Conservation (phyloP, 2,797 vertebrate genomes). For the Anguilla anguilla region DNA sequence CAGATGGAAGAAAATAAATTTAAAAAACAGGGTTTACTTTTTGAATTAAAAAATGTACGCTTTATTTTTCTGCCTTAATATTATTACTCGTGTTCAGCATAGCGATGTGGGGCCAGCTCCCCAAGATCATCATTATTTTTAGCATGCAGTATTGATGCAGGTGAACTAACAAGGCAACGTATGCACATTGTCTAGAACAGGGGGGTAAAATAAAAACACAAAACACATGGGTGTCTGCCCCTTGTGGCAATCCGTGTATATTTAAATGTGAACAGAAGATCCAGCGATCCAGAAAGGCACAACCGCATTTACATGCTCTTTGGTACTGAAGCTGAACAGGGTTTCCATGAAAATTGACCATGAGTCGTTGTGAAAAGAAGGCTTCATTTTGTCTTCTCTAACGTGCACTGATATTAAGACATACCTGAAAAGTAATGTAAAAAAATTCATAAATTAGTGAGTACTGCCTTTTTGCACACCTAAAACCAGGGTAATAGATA, state of each 20-base stretch:
- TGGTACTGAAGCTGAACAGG: neutral
- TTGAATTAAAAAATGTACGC: neutral
- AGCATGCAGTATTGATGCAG: constrained; percentile 17
- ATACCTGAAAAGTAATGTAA: neutral
- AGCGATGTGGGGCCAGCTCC: neutral
- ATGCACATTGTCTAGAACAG: neutral
- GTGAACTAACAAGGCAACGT: neutral
- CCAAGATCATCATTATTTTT: constrained; percentile 6
- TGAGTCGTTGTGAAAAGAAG: neutral
- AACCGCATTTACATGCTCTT: neutral
- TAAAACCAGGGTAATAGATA: neutral
- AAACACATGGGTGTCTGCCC: neutral
- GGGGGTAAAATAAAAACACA: neutral
- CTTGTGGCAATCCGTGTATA: neutral
- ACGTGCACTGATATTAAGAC: neutral
- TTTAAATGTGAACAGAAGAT: neutral
- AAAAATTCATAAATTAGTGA: neutral
- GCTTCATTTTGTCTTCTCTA: neutral
- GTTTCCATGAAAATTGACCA: neutral
- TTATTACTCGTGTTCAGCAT: neutral
- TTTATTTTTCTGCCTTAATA: neutral
- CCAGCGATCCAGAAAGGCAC: neutral
- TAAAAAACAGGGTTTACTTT: neutral
- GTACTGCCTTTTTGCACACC: neutral
- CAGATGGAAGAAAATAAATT: neutral